Base-by-base conservation (phyloP, 1,140 invertebrate species). In the Kradibia gibbosae region DNA sequence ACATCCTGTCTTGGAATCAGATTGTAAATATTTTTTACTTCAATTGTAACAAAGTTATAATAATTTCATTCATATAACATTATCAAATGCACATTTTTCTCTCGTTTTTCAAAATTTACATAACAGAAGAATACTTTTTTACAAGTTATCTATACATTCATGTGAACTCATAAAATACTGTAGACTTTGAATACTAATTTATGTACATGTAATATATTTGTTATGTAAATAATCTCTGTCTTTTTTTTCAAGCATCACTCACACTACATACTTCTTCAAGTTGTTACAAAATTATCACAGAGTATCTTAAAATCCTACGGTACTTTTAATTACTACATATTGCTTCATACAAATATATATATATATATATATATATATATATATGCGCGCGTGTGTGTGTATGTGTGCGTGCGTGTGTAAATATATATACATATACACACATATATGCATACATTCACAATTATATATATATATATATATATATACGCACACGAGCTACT, bases 271-370 rank as follows among this genome's bases (percentile, higher is more conserved):
- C 60, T 74, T 25, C 22, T 34, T 22, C 57, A 62, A 71, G 73
- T 72, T 76, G 48, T 85, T 85, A 85, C 53, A 86, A 86, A 87
- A 86, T 87, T 86, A 87, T 87, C 86, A 87, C 86, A 87, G 86
- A 84, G 80, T 84, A 79, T 82, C 82, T 83, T 76, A 78, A 80
- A 84, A 82, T 73, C 7, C 73, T 81, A 76, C 15, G 62, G 25
- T 60, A 55, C 15, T 25, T 20, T 22, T 81, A 70, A 71, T 17
- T 71, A 45, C 39, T 72, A 60, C 48, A 1, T 55, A 72, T 34
- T 70, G 72, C 55, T 36, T 39, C 7, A 4, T n/a, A n/a, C n/a
- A n/a, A n/a, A n/a, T n/a, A n/a, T 78, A 55, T 74, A 36, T 39
- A 74, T n/a, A n/a, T n/a, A n/a, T n/a, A n/a, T n/a, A n/a, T n/a